Conservation (phyloP, 2,888 invertebrate genomes). For the Xestia sexstrigata region DNA sequence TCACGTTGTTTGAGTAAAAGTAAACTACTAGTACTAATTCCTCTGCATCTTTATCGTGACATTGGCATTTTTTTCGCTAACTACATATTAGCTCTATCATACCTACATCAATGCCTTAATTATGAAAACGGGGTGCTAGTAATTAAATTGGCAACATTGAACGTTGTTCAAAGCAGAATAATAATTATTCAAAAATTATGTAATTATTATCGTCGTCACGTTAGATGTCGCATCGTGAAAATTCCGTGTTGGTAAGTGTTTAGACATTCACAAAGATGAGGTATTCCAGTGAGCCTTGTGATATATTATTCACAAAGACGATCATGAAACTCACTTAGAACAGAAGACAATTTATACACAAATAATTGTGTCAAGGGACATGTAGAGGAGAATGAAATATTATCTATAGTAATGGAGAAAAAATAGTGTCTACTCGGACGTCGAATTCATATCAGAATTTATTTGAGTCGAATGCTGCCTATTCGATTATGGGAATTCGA, state of each 20-base stretch:
- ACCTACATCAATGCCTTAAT: background rate
- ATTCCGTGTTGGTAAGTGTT: slow-evolving; percentile 26
- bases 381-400: background rate
- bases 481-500: slow-evolving; percentile 23
- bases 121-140: background rate
- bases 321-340: slow-evolving; percentile 11
- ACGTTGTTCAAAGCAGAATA: background rate
- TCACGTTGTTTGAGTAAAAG: background rate
- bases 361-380: background rate
- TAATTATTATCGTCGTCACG: slow-evolving; percentile 12
- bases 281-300: slow-evolving; percentile 29
- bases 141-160: background rate
- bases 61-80: background rate
- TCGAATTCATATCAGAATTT: slow-evolving; percentile 17
- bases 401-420: background rate
- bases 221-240: slow-evolving; percentile 23
- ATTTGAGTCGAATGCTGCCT: slow-evolving; percentile 9
- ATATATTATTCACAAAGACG: slow-evolving; percentile 55
- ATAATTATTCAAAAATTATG: background rate
- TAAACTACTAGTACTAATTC: background rate
- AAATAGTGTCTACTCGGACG: background rate
- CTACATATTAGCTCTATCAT: background rate
- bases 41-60: background rate
- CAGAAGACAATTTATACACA: slow-evolving; percentile 1
- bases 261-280: slow-evolving; percentile 48